Conservation (phyloP, 2,797 vertebrate genomes). For the Staurois parvus region DNA sequence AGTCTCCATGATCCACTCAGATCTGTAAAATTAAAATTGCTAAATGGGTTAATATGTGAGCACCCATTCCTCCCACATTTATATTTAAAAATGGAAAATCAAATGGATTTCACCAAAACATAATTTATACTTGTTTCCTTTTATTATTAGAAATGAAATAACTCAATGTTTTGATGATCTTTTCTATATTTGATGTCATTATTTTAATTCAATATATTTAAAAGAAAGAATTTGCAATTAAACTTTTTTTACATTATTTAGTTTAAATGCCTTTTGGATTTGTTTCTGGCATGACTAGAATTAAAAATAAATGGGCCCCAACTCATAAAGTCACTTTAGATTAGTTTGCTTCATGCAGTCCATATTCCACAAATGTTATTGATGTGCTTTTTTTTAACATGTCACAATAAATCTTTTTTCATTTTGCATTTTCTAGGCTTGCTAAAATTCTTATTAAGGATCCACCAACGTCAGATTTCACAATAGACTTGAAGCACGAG, state of each 20-base stretch:
- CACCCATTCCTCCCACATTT: background rate
- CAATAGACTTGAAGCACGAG: conserved; percentile 98
- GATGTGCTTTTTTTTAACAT: background rate
- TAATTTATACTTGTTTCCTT: background rate
- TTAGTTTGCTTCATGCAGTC: background rate
- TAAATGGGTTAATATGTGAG: background rate
- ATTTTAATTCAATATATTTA: background rate
- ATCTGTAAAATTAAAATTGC: background rate
- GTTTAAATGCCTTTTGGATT: background rate
- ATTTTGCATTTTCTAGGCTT: conserved; percentile 79
- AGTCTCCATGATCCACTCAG: no score
- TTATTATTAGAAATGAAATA: background rate
- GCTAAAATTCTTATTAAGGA: conserved; percentile 86
- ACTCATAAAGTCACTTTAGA: background rate
- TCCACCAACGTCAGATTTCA: conserved; percentile 94
- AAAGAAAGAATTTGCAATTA: conserved; percentile 17
- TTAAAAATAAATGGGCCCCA: background rate
- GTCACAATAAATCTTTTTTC: background rate
- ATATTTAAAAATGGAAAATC: background rate
- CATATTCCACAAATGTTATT: background rate
- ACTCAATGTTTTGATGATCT: background rate
- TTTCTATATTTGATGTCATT: conserved; percentile 7
- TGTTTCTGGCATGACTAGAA: background rate
- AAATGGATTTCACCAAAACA: background rate
- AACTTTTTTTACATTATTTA: conserved; percentile 18